Evolutionary conservation across 2,797 vertebrate genomes (phyloP).

Genomic region (Phrynocephalus guinanensis): DNA sequence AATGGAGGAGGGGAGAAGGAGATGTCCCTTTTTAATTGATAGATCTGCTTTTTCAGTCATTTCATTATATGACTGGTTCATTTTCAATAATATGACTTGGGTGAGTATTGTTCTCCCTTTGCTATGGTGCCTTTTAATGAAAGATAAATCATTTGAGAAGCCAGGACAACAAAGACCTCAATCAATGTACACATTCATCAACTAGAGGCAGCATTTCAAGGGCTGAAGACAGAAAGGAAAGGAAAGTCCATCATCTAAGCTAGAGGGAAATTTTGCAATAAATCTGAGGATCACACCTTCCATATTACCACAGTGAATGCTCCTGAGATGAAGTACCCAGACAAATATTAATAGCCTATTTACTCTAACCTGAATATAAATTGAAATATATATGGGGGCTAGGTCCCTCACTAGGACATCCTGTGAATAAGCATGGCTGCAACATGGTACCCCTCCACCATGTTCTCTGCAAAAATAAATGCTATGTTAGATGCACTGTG

Average conservation of each 20-base stretch:
- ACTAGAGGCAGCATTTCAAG: slow-evolving; percentile 4
- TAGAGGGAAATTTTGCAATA: slow-evolving; percentile 22
- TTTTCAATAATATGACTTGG: slow-evolving; percentile 2
- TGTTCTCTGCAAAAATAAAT: neutral
- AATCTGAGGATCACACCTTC: slow-evolving; percentile 6
- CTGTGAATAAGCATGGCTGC: neutral
- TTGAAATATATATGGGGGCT: neutral
- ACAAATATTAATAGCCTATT: slow-evolving; percentile 14
- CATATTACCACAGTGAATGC: neutral
- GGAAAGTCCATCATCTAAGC: neutral
- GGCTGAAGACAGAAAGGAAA: slow-evolving; percentile 22
- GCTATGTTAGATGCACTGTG: neutral
- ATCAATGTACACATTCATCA: slow-evolving; percentile 23
- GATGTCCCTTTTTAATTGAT: neutral
- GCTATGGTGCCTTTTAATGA: slow-evolving; percentile 32
- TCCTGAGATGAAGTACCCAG: neutral
- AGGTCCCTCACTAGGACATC: neutral
- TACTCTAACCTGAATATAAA: neutral
- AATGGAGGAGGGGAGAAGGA: neutral
- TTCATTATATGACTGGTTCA: slow-evolving; percentile 7
- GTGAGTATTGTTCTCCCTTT: neutral
- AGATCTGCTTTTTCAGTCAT: slow-evolving; percentile 1
- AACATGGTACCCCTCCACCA: neutral
- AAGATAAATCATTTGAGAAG: slow-evolving; percentile 30
- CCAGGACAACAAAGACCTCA: slow-evolving; percentile 19